These are phyloP conservation scores for Rhinogobius similis DNA, from an alignment of 2,113 vertebrate species.

Conservation along the genomic window DNA sequence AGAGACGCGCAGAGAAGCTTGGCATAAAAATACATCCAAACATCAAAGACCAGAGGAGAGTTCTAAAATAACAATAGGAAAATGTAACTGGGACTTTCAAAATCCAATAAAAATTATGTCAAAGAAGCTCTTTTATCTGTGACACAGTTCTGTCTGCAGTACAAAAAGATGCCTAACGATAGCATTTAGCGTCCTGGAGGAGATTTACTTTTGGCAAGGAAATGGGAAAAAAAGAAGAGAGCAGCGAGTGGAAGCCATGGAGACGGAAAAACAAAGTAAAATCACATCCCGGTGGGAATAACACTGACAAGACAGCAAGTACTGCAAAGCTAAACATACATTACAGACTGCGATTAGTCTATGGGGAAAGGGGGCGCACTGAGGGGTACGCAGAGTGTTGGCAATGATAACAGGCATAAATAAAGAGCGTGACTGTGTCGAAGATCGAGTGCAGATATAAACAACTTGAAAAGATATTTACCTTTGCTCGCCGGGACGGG, in stretches of 20 bases:
- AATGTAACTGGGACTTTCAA: conserved; percentile 63
- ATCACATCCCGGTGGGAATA: conserved; percentile 57
- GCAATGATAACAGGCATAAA: conserved; percentile 29
- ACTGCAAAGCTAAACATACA: conserved; percentile 46
- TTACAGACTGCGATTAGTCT: conserved; percentile 37
- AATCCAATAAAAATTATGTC: conserved; percentile 58
- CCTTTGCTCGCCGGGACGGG: neutral
- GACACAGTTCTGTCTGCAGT: conserved; percentile 74
- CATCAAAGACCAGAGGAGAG: conserved; percentile 48
- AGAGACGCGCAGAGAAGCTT: conserved; percentile 27
- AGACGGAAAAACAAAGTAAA: conserved; percentile 60
- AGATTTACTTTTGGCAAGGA: conserved; percentile 60
- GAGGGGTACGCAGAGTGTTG: conserved; percentile 9
- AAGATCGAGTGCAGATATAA: conserved; percentile 7
- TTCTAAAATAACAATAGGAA: conserved; percentile 62
- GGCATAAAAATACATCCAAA: conserved; percentile 38
- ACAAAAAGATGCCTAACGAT: conserved; percentile 72
- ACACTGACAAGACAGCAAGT: conserved; percentile 36
- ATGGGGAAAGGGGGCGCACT: conserved; percentile 16
- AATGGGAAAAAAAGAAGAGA: conserved; percentile 30
- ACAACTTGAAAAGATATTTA: conserved; percentile 12
- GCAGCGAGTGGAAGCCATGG: conserved; percentile 49
- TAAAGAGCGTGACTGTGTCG: conserved; percentile 20
- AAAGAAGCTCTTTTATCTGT: conserved; percentile 69
- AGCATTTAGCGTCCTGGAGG: conserved; percentile 71